Conservation (phyloP, 37 sponge, comb jelly and placozoan species). For the Chondrosia reniformis region DNA sequence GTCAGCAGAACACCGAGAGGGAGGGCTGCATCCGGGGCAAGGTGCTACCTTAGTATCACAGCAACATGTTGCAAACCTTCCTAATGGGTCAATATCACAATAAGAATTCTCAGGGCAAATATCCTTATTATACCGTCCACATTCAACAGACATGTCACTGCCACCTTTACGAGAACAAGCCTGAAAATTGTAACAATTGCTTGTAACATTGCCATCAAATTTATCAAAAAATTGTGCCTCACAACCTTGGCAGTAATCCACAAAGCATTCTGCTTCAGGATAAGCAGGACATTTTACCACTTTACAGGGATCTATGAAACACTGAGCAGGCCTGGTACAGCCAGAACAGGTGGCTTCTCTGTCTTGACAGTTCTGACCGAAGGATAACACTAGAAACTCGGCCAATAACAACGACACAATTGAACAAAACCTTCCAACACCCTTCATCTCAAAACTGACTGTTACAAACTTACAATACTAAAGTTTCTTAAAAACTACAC, state of each 20-base stretch:
- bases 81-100: constrained; percentile 15
- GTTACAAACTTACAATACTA: too few relatives aligned
- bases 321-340: constrained; percentile 1
- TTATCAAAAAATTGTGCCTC: constrained; percentile 13
- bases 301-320: not conserved
- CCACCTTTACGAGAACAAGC: not conserved
- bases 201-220: not conserved
- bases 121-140: not conserved
- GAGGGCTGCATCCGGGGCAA: constrained; percentile 9
- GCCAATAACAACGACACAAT: not conserved
- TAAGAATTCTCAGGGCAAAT: not conserved
- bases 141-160: not conserved
- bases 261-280: constrained; percentile 20
- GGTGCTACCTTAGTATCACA: not conserved
- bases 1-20: not conserved
- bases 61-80: constrained; percentile 16
- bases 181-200: constrained; percentile 1
- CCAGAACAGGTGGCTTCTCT: constrained; percentile 7
- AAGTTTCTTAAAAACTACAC: too few relatives aligned
- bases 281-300: not conserved
- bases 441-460: too few relatives aligned
- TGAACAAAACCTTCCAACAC: too few relatives aligned
- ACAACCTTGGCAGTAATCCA: constrained; percentile 14
- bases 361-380: constrained; percentile 7
- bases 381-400: not conserved